Conservation (phyloP, 1,140 invertebrate genomes). For the Coenobita brevimanus region DNA sequence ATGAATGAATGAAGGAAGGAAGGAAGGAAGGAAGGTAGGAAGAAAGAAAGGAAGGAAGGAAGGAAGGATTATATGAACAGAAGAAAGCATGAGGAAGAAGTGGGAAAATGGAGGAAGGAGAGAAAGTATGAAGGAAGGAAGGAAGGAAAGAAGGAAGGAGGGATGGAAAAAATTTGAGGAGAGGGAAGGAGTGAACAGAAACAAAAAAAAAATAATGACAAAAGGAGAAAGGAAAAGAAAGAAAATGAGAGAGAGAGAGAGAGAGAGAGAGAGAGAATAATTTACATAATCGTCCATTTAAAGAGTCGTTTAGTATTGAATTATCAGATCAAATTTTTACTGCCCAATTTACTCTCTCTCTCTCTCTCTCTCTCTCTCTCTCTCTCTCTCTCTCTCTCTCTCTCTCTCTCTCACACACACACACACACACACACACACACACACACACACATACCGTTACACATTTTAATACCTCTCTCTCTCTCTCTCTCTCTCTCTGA, state of each 20-base stretch:
- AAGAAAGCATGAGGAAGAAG: neutral
- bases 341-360: neutral
- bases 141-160: neutral
- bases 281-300: neutral
- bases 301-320: neutral
- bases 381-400: conserved; percentile 9
- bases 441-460: too few species aligned
- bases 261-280: neutral
- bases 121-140: neutral
- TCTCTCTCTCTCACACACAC: conserved; percentile 39
- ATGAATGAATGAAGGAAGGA: neutral
- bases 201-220: neutral
- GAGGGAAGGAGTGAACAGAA: neutral
- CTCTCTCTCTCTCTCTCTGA: too few species aligned
- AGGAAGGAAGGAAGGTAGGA: neutral
- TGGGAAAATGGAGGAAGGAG: neutral
- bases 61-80: neutral
- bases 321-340: neutral
- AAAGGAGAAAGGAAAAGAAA: neutral
- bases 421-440: too few species aligned
- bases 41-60: neutral
- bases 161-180: neutral
- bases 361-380: conserved; percentile 9
- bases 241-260: neutral
- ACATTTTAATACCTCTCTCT: too few species aligned